Percentiles rank a stretch among this genome's conserved stretches.
These are phyloP conservation scores for Corapipo altera DNA, from an alignment of 2,113 vertebrate genomes.

Conservation along the genomic window DNA sequence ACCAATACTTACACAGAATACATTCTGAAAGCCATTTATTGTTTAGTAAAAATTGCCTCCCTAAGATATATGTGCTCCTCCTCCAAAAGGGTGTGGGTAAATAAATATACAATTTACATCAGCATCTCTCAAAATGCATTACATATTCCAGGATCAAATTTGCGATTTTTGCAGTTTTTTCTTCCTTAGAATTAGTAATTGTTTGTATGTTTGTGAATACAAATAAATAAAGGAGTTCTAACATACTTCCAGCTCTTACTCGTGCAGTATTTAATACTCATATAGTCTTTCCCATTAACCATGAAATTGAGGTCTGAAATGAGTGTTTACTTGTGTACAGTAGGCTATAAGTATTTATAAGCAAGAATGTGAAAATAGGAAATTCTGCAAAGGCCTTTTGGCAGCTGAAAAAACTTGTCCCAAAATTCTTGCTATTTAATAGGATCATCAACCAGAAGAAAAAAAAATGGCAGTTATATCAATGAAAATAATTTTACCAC, in stretches of 20 bases:
- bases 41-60: background rate
- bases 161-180: background rate
- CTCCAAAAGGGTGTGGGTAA: background rate
- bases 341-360: background rate
- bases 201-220: background rate
- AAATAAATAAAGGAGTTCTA: background rate
- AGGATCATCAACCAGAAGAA: background rate
- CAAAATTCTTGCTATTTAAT: background rate
- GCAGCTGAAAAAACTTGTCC: background rate
- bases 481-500: constrained; percentile 70
- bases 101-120: background rate
- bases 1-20: background rate
- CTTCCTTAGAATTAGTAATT: background rate
- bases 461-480: background rate
- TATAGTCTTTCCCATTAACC: background rate
- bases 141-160: background rate
- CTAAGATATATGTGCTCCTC: background rate
- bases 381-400: background rate
- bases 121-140: background rate
- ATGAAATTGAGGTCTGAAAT: background rate
- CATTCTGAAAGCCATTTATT: background rate
- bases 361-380: background rate
- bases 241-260: background rate
- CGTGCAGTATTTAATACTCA: background rate
- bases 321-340: background rate